Evolutionary conservation across 2,888 invertebrate species (phyloP), one percentile per base, ranked within the genome.

Genomic region (Dryomyza anilis): DNA sequence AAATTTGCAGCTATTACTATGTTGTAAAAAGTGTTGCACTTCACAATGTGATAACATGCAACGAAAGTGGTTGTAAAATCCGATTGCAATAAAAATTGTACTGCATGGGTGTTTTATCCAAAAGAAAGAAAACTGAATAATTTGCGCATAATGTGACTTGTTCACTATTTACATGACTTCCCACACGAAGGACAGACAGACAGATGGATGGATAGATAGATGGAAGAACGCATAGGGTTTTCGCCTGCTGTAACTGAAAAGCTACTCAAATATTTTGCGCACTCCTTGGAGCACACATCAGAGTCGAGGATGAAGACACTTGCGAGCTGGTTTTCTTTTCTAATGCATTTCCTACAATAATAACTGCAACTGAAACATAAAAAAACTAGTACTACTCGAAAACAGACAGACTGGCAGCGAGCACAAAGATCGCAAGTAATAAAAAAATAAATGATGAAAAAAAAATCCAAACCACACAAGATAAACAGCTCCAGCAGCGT

Each of bases 401-500:
- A n/a, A n/a, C n/a, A n/a, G 39, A 12, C 39, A 39, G 39, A 2
- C 39, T 6, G 33, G 33, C 14, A 39, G 39, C 39, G 39, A n/a
- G n/a, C n/a, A n/a, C n/a, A n/a, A n/a, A n/a, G n/a, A n/a, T n/a
- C n/a, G 39, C 39, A 39, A 6, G 39, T 14, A 39, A 39, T 39
- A 12, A 39, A 46, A 46, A 46, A 3, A 16, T 16, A 14, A 8
- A n/a, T 14, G 5, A 50, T n/a, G 4, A 48, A 48, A 48, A n/a
- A 50, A n/a, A 27, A 14, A 1, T 25, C 39, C 25, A 57, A 19
- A 58, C 45, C 45, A 16, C 46, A 58, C 21, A 58, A 58, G 58
- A 58, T 58, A 58, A 58, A 58, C 58, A 46, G 46, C 46, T 25
- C 33, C 63, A 63, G 25, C 46, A 55, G 30, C 63, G 63, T 63